phyloP scores from a whole-genome alignment of 2,113 vertebrate species.

The Megaptera novaeangliae region DNA sequence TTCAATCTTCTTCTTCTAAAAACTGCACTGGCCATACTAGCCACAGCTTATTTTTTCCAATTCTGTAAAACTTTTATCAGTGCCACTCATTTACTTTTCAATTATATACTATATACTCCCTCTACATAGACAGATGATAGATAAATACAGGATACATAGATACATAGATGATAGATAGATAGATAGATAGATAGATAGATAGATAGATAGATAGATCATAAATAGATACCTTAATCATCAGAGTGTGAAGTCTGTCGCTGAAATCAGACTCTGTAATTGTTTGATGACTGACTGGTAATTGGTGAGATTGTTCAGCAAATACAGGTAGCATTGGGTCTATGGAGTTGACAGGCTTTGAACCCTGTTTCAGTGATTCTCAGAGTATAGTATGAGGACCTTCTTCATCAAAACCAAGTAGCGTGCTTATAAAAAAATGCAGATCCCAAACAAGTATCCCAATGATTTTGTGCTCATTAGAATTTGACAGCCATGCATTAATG shows the following conservation, averaged over 20 bases:
- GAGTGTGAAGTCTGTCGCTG: not conserved
- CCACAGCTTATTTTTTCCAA: not conserved
- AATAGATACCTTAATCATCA: not conserved
- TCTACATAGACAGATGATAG: not conserved
- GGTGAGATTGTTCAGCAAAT: not conserved
- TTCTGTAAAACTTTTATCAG: not conserved
- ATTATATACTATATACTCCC: not conserved
- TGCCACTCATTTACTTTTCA: not conserved
- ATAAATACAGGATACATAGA: not conserved
- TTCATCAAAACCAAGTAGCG: not conserved
- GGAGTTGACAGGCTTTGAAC: not conserved
- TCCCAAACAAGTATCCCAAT: not conserved
- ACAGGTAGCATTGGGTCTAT: not conserved
- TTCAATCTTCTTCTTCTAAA: not conserved
- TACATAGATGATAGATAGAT: not conserved
- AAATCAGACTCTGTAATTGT: not conserved
- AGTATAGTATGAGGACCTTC: not conserved
- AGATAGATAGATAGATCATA: not conserved
- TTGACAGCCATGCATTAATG: not conserved
- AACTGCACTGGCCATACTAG: not conserved
- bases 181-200: not conserved
- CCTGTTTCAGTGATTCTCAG: not conserved
- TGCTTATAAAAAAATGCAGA: not conserved
- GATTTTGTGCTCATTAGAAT: not conserved
- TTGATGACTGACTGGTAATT: not conserved